A percentile compares a stretch with the other conserved stretches of the same genome.
Conservation (phyloP, 2,797 vertebrate species). For the Myotis daubentonii region DNA sequence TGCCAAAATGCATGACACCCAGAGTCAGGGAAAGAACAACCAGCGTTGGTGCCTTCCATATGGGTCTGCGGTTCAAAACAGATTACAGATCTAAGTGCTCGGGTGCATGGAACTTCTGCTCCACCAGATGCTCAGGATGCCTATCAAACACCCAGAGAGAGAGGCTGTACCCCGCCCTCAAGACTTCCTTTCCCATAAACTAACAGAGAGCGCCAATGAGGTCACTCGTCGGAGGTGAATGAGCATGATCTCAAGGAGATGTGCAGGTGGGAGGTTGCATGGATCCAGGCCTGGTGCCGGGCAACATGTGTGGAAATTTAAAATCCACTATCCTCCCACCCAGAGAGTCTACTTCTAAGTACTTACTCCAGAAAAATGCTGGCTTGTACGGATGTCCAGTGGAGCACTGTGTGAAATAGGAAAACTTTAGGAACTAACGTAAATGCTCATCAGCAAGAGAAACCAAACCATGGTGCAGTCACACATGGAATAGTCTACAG, state of each 20-base stretch:
- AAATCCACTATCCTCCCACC: not conserved
- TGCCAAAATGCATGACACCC: not conserved
- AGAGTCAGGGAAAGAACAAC: not conserved
- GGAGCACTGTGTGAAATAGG: not conserved
- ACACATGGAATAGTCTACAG: not conserved
- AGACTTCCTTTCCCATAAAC: not conserved
- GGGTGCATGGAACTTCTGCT: not conserved
- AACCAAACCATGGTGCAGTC: not conserved
- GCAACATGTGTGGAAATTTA: not conserved
- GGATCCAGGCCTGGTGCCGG: not conserved
- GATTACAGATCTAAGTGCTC: not conserved
- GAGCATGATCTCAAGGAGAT: not conserved
- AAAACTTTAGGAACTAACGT: not conserved
- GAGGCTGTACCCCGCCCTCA: not conserved
- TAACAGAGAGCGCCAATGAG: not conserved
- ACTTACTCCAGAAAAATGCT: not conserved
- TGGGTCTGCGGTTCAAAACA: not conserved
- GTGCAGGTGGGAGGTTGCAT: not conserved
- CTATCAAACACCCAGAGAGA: not conserved
- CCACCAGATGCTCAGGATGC: not conserved
- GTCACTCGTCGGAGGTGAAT: not conserved
- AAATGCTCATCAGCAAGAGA: slow-evolving; percentile 12
- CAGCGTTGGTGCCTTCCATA: not conserved
- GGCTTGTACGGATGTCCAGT: not conserved
- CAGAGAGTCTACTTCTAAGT: not conserved